A percentile compares a stretch with the other conserved stretches of the same genome.
Conservation (phyloP, 2,113 vertebrate genomes). For the Ancistrus triradiatus region DNA sequence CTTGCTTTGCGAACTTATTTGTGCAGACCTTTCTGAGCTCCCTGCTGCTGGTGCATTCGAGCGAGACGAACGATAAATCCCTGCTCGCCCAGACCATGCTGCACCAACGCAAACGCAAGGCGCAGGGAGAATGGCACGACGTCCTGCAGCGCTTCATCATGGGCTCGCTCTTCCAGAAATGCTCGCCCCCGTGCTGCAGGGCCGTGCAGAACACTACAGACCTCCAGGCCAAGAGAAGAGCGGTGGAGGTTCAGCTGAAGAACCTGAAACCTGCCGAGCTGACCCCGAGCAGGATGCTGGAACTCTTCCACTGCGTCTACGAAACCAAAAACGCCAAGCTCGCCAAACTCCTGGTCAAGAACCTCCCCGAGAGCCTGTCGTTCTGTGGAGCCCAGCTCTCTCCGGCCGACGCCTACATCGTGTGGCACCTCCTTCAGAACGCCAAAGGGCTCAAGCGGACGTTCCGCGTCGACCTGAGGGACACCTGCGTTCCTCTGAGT, state of each 20-base stretch:
- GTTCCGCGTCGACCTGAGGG: constrained; percentile 77
- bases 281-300: constrained; percentile 69
- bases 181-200: constrained; percentile 44
- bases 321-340: constrained; percentile 66
- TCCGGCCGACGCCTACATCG: constrained; percentile 69
- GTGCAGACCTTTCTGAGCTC: constrained; percentile 82
- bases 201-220: constrained; percentile 16
- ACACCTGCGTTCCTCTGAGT: constrained; percentile 70
- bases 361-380: constrained; percentile 68
- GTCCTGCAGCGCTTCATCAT: constrained; percentile 73
- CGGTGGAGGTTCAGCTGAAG: constrained; percentile 65
- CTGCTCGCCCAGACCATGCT: constrained; percentile 68
- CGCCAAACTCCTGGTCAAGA: constrained; percentile 61
- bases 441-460: constrained; percentile 56
- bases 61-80: constrained; percentile 70
- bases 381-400: constrained; percentile 73
- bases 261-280: constrained; percentile 63
- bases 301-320: constrained; percentile 77
- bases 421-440: constrained; percentile 65
- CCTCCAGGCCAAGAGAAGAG: constrained; percentile 60
- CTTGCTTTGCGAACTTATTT: constrained; percentile 68
- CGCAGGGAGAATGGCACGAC: constrained; percentile 75
- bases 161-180: constrained; percentile 74
- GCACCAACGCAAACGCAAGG: constrained; percentile 70
- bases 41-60: constrained; percentile 68